Conservation (phyloP, 1,140 invertebrate genomes). For the Drosophila jambulina region DNA sequence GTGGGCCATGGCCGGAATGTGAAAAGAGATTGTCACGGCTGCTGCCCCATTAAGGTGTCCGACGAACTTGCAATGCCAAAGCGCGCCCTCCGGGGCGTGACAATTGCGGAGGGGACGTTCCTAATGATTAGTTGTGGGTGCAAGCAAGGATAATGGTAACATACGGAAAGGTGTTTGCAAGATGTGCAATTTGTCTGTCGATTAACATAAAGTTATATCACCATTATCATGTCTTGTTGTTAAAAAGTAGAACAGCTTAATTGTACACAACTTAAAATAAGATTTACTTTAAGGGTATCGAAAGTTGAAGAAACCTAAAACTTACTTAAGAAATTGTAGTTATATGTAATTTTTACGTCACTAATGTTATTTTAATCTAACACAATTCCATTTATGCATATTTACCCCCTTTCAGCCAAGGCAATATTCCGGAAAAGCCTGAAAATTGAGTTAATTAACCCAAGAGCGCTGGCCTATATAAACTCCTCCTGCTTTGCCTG, state of each 20-base stretch:
- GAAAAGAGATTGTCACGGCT: constrained; percentile 61
- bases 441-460: constrained; percentile 29
- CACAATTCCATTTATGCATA: not conserved
- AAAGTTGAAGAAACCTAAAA: not conserved
- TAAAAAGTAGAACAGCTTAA: not conserved
- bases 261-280: not conserved
- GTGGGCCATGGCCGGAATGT: constrained; percentile 55
- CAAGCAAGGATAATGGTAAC: constrained; percentile 11
- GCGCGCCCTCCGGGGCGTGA: constrained; percentile 39
- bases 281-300: not conserved
- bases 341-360: not conserved
- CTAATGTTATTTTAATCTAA: not conserved
- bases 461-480: not conserved
- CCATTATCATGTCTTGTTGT: no score
- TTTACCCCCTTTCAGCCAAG: not conserved
- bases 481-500: not conserved
- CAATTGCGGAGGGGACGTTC: constrained; percentile 38
- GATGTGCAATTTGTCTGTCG: no score
- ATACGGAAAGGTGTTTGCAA: not conserved
- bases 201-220: not conserved
- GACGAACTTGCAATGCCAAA: constrained; percentile 51
- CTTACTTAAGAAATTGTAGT: no score
- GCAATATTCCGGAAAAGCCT: not conserved
- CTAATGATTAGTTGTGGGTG: constrained; percentile 53
- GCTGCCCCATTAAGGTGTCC: constrained; percentile 59